phyloP scores from a whole-genome alignment of 2,113 vertebrate species.

The Pangasianodon hypophthalmus region DNA sequence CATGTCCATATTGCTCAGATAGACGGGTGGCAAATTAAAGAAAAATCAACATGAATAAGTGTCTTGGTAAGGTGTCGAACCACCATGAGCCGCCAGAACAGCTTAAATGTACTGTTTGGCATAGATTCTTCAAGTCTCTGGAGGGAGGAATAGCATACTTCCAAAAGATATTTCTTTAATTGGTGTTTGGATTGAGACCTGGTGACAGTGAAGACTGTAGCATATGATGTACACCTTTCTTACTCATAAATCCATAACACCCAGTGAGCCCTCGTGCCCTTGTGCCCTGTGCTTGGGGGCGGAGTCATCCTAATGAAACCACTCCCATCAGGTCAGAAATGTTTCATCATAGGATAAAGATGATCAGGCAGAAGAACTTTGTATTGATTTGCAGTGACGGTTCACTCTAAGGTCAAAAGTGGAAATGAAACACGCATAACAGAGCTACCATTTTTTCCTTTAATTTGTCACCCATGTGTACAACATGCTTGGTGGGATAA shows the following conservation, averaged over 20 bases:
- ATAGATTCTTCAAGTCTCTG: not conserved
- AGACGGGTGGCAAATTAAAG: not conserved
- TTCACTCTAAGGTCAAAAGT: not conserved
- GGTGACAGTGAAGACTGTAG: not conserved
- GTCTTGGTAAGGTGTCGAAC: not conserved
- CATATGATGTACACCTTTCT: not conserved
- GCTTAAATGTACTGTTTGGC: not conserved
- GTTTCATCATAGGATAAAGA: not conserved
- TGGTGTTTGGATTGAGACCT: not conserved
- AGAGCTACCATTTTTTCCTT: conserved; percentile 16
- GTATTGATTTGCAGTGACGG: not conserved
- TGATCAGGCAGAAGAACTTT: not conserved
- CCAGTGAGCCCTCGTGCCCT: not conserved
- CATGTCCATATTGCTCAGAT: not conserved
- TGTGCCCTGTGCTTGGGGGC: not conserved
- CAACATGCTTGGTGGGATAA: not conserved
- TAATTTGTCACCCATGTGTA: not conserved
- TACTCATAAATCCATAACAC: not conserved
- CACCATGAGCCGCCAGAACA: not conserved
- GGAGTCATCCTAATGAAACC: not conserved
- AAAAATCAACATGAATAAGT: not conserved
- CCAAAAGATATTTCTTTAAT: not conserved
- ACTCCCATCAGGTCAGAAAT: not conserved
- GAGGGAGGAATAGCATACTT: not conserved
- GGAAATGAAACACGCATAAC: not conserved